phyloP scores from a whole-genome alignment of 1,140 invertebrate genomes.

The Saxidomus purpurata region DNA sequence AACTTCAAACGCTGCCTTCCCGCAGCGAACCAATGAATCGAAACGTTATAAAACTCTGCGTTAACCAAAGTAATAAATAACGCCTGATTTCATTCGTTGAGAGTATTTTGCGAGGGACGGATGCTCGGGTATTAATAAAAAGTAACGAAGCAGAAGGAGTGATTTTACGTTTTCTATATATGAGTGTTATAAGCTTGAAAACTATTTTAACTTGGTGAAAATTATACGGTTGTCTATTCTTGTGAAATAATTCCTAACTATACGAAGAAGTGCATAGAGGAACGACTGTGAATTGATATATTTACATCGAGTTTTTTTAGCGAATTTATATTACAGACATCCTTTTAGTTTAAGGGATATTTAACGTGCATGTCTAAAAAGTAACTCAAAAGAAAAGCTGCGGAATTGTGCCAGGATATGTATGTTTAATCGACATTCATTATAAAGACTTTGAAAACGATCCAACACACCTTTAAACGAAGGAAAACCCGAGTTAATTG shows the following conservation, averaged over 20 bases:
- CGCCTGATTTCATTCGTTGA: slow-evolving; percentile 49
- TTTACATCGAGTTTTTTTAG: neutral
- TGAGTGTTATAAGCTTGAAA: slow-evolving; percentile 16
- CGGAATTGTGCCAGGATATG: neutral
- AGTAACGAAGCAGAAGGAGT: slow-evolving; percentile 23
- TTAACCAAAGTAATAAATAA: slow-evolving; percentile 34
- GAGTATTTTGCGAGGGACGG: slow-evolving; percentile 13
- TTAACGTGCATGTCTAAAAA: neutral
- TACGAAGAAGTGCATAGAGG: neutral
- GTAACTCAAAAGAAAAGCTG: neutral
- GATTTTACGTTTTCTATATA: slow-evolving; percentile 28
- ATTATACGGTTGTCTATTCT: neutral
- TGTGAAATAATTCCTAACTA: neutral
- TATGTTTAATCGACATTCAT: neutral
- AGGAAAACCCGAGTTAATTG: neutral
- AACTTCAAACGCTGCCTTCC: slow-evolving; percentile 26
- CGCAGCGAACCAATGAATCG: slow-evolving; percentile 38
- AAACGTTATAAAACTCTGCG: slow-evolving; percentile 20
- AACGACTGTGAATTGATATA: neutral
- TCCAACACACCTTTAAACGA: neutral
- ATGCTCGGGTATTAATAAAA: slow-evolving; percentile 49
- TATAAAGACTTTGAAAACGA: neutral
- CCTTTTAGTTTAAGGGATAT: neutral
- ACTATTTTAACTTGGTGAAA: neutral
- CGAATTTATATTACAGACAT: neutral